Percentiles rank a stretch among this genome's conserved stretches.
These are phyloP conservation scores for Turnix velox DNA, from an alignment of 2,113 vertebrate species.

Conservation along the genomic window DNA sequence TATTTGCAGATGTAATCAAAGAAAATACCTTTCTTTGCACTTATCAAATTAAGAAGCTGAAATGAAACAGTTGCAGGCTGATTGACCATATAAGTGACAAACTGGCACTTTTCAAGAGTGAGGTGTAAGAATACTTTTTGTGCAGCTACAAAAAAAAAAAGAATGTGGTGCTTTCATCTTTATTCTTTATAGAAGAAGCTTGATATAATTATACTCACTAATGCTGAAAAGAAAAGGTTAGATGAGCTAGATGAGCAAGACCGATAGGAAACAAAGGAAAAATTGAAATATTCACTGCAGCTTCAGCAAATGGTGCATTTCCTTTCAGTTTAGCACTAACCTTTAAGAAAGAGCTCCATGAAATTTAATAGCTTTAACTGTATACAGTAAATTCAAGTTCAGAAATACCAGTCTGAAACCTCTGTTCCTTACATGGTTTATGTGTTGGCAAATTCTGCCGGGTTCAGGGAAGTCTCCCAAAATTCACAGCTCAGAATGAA, in stretches of 20 bases:
- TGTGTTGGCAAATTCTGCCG: not conserved
- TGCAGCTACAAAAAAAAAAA: not conserved
- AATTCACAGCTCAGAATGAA: conserved; percentile 53
- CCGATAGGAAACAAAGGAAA: not conserved
- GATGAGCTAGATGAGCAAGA: not conserved
- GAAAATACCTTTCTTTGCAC: conserved; percentile 53
- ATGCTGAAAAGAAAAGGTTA: not conserved
- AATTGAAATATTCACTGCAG: not conserved
- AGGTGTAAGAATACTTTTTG: not conserved
- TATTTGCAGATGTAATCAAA: conserved; percentile 72
- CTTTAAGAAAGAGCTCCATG: not conserved
- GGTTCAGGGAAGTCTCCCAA: conserved; percentile 30
- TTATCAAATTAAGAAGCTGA: conserved; percentile 44
- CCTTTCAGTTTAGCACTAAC: not conserved
- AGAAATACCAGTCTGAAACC: conserved; percentile 33
- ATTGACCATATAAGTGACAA: conserved; percentile 38
- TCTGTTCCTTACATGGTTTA: not conserved
- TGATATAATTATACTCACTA: not conserved
- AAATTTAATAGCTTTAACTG: conserved; percentile 1
- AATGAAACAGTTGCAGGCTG: conserved; percentile 23
- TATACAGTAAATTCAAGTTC: conserved; percentile 6
- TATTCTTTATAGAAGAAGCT: not conserved
- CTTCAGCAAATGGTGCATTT: not conserved
- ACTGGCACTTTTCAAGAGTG: not conserved
- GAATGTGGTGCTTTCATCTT: not conserved